phyloP scores from a whole-genome alignment of 1,140 invertebrate species.

The Bombus waltoni region DNA sequence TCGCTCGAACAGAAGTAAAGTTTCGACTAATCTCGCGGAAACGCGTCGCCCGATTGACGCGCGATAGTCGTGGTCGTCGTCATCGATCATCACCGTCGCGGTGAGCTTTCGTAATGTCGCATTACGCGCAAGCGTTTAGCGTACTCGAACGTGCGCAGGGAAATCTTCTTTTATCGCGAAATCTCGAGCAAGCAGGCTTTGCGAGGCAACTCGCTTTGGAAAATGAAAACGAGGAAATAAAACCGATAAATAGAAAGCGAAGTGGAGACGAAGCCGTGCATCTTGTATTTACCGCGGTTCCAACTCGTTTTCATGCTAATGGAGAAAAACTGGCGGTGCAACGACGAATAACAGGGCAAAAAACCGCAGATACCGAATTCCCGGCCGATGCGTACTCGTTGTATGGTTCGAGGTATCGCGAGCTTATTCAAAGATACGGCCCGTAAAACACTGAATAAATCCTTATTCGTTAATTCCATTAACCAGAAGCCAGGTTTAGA shows the following conservation, averaged over 20 bases:
- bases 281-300: background rate
- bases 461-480: slow-evolving; percentile 27
- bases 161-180: background rate
- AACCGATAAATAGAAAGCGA: background rate
- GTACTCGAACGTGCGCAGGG: no score
- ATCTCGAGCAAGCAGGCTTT: background rate
- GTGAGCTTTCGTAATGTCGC: background rate
- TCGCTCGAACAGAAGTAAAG: background rate
- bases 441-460: slow-evolving; percentile 12
- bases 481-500: background rate
- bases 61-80: background rate
- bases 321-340: background rate
- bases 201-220: background rate
- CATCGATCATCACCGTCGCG: background rate
- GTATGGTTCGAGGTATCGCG: background rate
- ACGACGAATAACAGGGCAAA: background rate
- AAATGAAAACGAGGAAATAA: background rate
- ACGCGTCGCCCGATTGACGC: background rate
- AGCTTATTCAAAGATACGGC: background rate
- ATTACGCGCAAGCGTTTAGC: no score
- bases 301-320: background rate
- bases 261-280: background rate
- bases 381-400: background rate
- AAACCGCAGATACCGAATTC: background rate
- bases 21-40: background rate